phyloP scores from a whole-genome alignment of 2,797 vertebrate genomes.

The Gambelia wislizenii region DNA sequence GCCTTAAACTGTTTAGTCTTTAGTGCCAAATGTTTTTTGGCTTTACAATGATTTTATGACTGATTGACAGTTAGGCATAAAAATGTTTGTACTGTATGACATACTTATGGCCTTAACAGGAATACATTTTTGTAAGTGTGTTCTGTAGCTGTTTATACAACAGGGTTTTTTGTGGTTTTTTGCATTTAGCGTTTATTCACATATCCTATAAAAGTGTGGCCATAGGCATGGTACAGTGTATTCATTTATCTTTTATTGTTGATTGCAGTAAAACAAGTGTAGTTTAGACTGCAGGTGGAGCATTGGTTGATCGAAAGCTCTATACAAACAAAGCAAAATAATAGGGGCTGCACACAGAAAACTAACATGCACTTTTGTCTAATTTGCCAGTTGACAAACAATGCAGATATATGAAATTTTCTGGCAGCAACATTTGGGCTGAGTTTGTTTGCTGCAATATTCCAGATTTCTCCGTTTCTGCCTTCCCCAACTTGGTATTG shows the following conservation, averaged over 20 bases:
- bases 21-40: no score
- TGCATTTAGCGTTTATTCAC: background rate
- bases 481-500: background rate
- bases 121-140: background rate
- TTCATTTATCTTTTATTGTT: background rate
- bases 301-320: background rate
- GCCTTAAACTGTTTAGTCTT: no score
- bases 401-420: background rate
- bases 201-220: background rate
- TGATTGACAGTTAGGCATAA: no score
- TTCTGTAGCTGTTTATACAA: background rate
- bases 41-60: no score
- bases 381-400: background rate
- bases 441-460: background rate
- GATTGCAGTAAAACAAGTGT: no score
- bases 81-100: no score
- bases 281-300: background rate
- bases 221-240: background rate
- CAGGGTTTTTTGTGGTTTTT: no score
- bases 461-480: background rate
- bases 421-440: background rate
- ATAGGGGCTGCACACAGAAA: background rate
- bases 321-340: background rate
- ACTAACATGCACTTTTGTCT: background rate
- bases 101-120: no score